These are phyloP conservation scores for Magallana gigas DNA, from an alignment of 1,140 invertebrate species.

Conservation along the genomic window DNA sequence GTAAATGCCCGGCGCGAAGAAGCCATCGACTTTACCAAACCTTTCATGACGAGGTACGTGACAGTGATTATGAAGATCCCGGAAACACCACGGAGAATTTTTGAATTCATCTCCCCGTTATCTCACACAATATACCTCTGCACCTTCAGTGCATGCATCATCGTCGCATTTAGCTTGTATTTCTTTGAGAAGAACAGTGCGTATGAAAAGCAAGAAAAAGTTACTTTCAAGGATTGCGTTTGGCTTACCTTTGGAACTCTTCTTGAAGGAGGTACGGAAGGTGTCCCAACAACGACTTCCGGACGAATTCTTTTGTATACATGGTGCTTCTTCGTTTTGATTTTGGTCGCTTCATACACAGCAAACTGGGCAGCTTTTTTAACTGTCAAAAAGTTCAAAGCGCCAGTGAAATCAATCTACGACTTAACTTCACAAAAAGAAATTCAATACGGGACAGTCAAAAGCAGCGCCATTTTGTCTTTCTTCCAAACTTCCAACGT, in stretches of 20 bases:
- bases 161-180: slow-evolving; percentile 95
- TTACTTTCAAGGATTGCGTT: slow-evolving; percentile 68
- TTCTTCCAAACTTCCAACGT: slow-evolving; percentile 91
- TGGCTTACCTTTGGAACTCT: slow-evolving; percentile 75
- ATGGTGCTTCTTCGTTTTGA: slow-evolving; percentile 77
- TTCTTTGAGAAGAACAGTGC: slow-evolving; percentile 90
- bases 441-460: slow-evolving; percentile 75
- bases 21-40: slow-evolving; percentile 74
- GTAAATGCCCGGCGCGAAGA: slow-evolving; percentile 71
- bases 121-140: slow-evolving; percentile 84
- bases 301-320: slow-evolving; percentile 72
- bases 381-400: slow-evolving; percentile 76
- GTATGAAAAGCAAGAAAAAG: slow-evolving; percentile 80
- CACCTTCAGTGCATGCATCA: slow-evolving; percentile 77
- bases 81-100: slow-evolving; percentile 82
- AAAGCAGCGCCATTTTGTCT: slow-evolving; percentile 67
- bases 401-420: slow-evolving; percentile 74
- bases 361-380: slow-evolving; percentile 78
- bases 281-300: slow-evolving; percentile 66
- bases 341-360: slow-evolving; percentile 77
- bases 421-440: slow-evolving; percentile 74
- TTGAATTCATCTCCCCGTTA: slow-evolving; percentile 97
- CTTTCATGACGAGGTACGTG: slow-evolving; percentile 73
- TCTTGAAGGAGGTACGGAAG: slow-evolving; percentile 66
- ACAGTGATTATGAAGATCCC: slow-evolving; percentile 69